Base-by-base conservation (phyloP, 64 coral and sea anemone genomes). In the Cladopsammia gracilis region DNA sequence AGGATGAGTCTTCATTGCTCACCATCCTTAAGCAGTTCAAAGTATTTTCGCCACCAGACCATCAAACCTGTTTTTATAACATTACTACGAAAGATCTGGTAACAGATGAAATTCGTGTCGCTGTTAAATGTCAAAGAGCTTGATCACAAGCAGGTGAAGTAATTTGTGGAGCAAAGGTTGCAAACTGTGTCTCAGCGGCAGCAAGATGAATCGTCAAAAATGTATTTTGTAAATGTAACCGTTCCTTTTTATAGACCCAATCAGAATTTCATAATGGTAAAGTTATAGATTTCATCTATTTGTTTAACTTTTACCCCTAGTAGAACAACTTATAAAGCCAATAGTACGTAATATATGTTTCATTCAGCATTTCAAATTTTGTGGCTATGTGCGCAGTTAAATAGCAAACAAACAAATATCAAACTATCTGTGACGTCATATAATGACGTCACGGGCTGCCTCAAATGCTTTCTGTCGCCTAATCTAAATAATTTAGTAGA, bases 1-100 rank as follows among this genome's bases (percentile, higher is more conserved):
- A 70, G 59, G 81, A 95, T 90, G 71, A 95, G 59, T 62, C 53
- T 51, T n/a, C 58, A 80, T 75, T 90, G 14, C 68, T 71, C 51
- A 46, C 77, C 44, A 25, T 52, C 15, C 75, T 85, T 12, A 84
- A 85, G n/a, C 77, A 94, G 79, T 90, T 85, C 25, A 90, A 95
- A 16, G 87, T 95, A 19, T 90, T 90, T 77, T 78, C 64, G 58
- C 64, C 14, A 25, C 15, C 51, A 83, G 62, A 68, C 3, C 77
- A 73, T 82, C 89, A 48, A 60, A 45, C 67, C 50, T 72, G 76
- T 58, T 64, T 91, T 42, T 73, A 73, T 42, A 91, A 72, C 77
- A 91, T 83, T 60, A 77, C 78, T 16, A 83, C 89, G 6, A 90
- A 90, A 71, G 61, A 90, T 44, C 62, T 83, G 25, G 89, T 46